Evolutionary conservation across 2,888 invertebrate genomes (phyloP).

Genomic region (Ormyrus rosae): DNA sequence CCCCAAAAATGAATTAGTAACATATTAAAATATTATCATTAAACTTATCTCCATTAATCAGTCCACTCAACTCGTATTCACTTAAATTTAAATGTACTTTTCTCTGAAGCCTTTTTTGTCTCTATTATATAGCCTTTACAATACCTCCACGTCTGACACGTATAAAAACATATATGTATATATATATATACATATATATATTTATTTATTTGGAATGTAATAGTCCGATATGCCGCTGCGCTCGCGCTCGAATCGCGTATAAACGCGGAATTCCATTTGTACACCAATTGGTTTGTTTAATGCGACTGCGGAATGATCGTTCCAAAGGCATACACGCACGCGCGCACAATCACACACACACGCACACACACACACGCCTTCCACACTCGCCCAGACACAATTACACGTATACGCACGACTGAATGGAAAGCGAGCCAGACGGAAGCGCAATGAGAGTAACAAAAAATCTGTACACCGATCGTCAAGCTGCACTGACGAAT

Average conservation of each 20-base stretch:
- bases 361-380: neutral
- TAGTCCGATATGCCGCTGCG: conserved; percentile 53
- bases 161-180: neutral
- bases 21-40: no score
- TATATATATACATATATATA: conserved; percentile 3
- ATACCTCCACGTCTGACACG: neutral
- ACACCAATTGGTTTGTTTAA: conserved; percentile 9
- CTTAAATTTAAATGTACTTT: conserved; percentile 9
- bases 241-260: conserved; percentile 50
- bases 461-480: no score
- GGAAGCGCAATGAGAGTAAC: neutral
- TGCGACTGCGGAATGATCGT: conserved; percentile 20
- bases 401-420: neutral
- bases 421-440: neutral
- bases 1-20: no score
- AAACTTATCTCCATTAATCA: no score
- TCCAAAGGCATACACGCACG: no score
- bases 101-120: conserved; percentile 20
- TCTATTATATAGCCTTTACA: conserved; percentile 14
- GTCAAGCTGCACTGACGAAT: no score
- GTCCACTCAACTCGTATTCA: neutral
- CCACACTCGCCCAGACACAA: neutral
- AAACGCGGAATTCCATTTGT: conserved; percentile 16
- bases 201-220: conserved; percentile 2
- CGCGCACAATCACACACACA: neutral